Evolutionary conservation across 2,888 invertebrate species (phyloP), one percentile per base, ranked within the genome.

Genomic region (Trachelus tabidus): DNA sequence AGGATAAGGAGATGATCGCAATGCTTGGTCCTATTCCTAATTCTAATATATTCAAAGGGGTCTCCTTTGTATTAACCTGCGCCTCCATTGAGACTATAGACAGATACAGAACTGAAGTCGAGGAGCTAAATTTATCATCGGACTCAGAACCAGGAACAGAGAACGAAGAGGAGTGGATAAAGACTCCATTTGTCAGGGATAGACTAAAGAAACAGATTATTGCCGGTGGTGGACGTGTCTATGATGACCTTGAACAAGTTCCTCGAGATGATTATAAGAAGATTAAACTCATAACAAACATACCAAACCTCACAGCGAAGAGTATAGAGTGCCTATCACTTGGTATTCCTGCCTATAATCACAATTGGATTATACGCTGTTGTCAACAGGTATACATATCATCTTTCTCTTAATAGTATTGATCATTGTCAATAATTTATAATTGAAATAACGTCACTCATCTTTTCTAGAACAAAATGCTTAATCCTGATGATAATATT

Each of bases 261-360:
- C 92, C 94, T 88, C 92, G 92, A 82, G 92, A 89, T 78, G 93
- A 94, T 78, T 94, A 94, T 85, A 85, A 91, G 0, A 92, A 91
- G 1, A 94, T 94, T 82, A 93, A 92, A 83, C 91, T 95, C 68
- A 93, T 96, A 77, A 94, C 96, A 0, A 95, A 96, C 12, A 93
- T 95, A 30, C 95, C 95, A 69, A 96, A 95, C 84, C 92, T 94
- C 77, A 96, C 96, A 0, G 94, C 95, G 12, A 96, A 96, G 88
- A 96, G 95, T 90, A 93, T 97, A 83, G 94, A 95, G 83, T 95
- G 95, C 83, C 89, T 97, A 69, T 95, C 96, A 0, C 93, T 94
- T 1, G 94, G 94, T 79, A 93, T 96, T 74, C 93, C 92, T 1
- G 87, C 88, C 11, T 92, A 96, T 6, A 94, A 94, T 73, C 95